Base-by-base conservation (phyloP, 2,888 invertebrate genomes). In the Cabera pusaria region DNA sequence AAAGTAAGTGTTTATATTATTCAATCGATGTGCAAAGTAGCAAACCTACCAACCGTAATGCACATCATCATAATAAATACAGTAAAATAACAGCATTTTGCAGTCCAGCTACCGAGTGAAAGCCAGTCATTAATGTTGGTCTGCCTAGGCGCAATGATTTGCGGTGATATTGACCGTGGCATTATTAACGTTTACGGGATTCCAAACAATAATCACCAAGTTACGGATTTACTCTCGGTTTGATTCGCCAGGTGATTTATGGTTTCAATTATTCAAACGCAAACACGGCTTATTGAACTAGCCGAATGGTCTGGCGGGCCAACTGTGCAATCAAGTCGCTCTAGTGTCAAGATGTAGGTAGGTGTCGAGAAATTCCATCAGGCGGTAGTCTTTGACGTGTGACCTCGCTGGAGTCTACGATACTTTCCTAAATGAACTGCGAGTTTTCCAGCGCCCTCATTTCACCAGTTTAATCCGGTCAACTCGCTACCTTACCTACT, bases 391-490 rank as follows among this genome's bases (percentile, higher is more conserved):
- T 12, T 11, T n/a, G 16, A 27, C 26, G 41, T 45, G 32, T 39
- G 49, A 35, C 41, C 46, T 38, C 41, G 37, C 43, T 33, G 39
- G 33, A 28, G 43, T 40, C 28, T 33, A 31, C 18, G 16, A 23
- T 40, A 33, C 44, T 50, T 44, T 44, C 44, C 41, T 44, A 43
- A 47, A 52, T 32, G 40, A 41, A 49, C 28, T 37, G 27, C 27
- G 34, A 39, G 42, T 43, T 51, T 47, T 53, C 49, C 38, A 29
- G 20, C 51, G 52, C 23, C 52, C 53, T 50, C 51, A 58, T 60
- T 65, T 65, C 64, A 31, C 37, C 44, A 56, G 60, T 59, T 56
- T 53, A 55, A 53, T 58, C 54, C 32, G 49, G 47, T 44, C 44
- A 47, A 47, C 44, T 32, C 37, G 18, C 8, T 17, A 22, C 34